phyloP scores from a whole-genome alignment of 92 coral and sea anemone species.

The Virgularia gustaviana region DNA sequence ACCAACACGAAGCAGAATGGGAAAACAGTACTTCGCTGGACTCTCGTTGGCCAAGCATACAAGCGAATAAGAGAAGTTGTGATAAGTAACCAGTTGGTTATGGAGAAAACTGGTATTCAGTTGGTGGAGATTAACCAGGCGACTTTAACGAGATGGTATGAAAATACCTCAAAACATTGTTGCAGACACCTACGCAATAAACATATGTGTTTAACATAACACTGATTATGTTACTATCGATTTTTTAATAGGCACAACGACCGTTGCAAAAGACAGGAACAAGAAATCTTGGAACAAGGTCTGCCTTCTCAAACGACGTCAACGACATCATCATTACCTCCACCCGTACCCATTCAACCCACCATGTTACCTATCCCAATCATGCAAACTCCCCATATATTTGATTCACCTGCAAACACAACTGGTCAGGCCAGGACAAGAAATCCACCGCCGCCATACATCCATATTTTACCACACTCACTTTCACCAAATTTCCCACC shows the following conservation, averaged over 20 bases:
- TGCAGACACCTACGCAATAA: background rate
- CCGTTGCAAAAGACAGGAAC: constrained; percentile 21
- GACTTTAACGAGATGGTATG: constrained; percentile 28
- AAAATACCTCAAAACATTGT: background rate
- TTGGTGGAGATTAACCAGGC: constrained; percentile 24
- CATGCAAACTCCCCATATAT: background rate
- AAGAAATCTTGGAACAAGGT: constrained; percentile 22
- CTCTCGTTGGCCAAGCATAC: constrained; percentile 16
- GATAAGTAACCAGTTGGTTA: constrained; percentile 3
- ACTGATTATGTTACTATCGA: background rate
- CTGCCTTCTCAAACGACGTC: background rate
- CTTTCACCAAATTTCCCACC: background rate
- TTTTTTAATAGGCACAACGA: constrained; percentile 12
- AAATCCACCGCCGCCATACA: background rate
- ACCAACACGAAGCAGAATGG: background rate
- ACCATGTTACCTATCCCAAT: background rate
- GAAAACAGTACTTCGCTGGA: constrained; percentile 16
- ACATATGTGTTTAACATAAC: background rate
- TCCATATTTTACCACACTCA: background rate
- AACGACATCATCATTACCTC: background rate
- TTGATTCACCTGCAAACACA: constrained; percentile 13
- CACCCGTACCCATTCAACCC: constrained; percentile 6
- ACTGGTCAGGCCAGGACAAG: constrained; percentile 17
- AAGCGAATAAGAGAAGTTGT: background rate
- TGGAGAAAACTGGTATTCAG: constrained; percentile 30